Evolutionary conservation across 2,888 invertebrate species (phyloP), one percentile per base, ranked within the genome.

Genomic region (Gymnocheta viridis): DNA sequence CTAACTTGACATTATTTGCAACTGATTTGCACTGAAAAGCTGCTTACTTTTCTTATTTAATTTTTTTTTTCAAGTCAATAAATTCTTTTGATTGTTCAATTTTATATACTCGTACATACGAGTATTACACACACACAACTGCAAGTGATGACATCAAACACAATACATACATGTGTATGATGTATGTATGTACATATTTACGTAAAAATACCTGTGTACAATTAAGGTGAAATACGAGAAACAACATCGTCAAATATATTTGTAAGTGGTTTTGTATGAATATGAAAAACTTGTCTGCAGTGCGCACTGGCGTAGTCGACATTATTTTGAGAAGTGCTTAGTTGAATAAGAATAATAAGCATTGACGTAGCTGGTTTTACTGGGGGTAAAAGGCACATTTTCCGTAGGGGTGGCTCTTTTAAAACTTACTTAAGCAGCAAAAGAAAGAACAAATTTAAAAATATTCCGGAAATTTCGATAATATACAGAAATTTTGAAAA

Each of bases 261-360:
- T 73, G 60, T 56, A 78, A 69, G 78, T 74, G 73, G 82, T 82
- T 78, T 77, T 73, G 67, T 78, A 67, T 67, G 66, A 77, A 76
- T 66, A 72, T 72, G 77, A 72, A 58, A 82, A 77, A 82, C 76
- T 72, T 77, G 82, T 77, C 64, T 60, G 56, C 6, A 17, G 14
- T 27, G 27, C 14, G 35, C 76, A 77, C 14, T 58, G 69, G 22
- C 67, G 77, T 47, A 47, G 67, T 14, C 1, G 6, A 64, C 0
- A 44, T 14, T 17, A 29, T 47, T n/a, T 22, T 47, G 3, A n/a
- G 32, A 22, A 10, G 76, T 32, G 41, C 4, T 12, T 5, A 29
- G 17, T 4, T 24, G 10, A 5, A n/a, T 49, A 24, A 51, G 14
- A 14, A 51, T 4, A 17, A 56, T 17, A 3, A 49, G 49, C n/a